Conservation (phyloP, 2,113 vertebrate genomes). For the Upupa epops region DNA sequence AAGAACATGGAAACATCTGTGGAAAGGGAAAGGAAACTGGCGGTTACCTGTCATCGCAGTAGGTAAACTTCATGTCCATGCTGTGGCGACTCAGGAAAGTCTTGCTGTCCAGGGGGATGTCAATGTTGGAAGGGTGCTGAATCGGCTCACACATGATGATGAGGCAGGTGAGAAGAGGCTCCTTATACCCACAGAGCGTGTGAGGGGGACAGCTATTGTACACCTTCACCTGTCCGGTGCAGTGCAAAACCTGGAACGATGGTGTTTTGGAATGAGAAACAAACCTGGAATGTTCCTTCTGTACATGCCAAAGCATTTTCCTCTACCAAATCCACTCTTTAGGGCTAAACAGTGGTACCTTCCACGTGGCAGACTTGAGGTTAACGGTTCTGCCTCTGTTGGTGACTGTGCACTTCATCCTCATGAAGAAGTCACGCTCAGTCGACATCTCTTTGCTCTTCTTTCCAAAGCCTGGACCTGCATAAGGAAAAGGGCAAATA, state of each 20-base stretch:
- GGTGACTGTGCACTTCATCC: conserved; percentile 93
- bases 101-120: conserved; percentile 89
- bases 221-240: conserved; percentile 86
- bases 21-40: not conserved
- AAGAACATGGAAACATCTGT: not conserved
- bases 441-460: conserved; percentile 81
- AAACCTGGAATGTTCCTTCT: not conserved
- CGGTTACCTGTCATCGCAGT: conserved; percentile 91
- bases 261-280: not conserved
- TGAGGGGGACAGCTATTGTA: conserved; percentile 77
- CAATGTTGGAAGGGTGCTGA: conserved; percentile 91
- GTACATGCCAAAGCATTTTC: not conserved
- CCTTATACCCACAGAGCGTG: conserved; percentile 86
- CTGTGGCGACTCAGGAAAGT: conserved; percentile 95
- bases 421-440: conserved; percentile 91
- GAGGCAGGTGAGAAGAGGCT: conserved; percentile 87
- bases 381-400: conserved; percentile 90
- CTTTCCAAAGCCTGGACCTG: conserved; percentile 84
- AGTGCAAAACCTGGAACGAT: conserved; percentile 87
- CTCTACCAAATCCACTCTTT: not conserved
- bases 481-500: not conserved
- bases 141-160: conserved; percentile 93
- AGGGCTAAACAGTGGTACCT: conserved; percentile 74
- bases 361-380: conserved; percentile 94
- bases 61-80: conserved; percentile 98